Base-by-base conservation (phyloP, 2,888 invertebrate genomes). In the Spicauda simplicius region DNA sequence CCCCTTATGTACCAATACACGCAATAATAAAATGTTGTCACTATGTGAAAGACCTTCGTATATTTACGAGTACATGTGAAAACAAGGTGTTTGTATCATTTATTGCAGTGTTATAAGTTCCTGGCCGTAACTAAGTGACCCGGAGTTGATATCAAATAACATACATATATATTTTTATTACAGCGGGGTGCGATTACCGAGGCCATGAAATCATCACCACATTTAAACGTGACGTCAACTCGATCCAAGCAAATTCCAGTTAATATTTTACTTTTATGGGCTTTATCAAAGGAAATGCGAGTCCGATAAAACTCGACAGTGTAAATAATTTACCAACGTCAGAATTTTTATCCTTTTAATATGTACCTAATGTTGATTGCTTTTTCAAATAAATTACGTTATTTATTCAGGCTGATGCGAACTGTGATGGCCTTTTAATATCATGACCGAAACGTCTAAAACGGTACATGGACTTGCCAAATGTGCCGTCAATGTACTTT, bases 191-290 rank as follows among this genome's bases (percentile, higher is more conserved):
- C 74, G 76, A 77, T 75, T 77, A 80, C 83, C 80, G 84, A 45
- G 80, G 77, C 70, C 74, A 79, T 88, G 87, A 88, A 84, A 81
- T 87, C 86, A 87, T 78, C 80, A 75, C 74, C 74, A 73, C 73
- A 72, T 78, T 73, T 68, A 69, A 68, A 69, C 64, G 70, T 86
- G 86, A 86, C 86, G 85, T 83, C 83, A 88, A 61, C 72, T 12
- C 66, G 57, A 65, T 57, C 64, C 63, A 64, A 64, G 60, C 61
- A 64, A 65, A 53, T 19, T 65, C 52, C 18, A 45, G 45, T 59
- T 53, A 45, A 58, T 65, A 48, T 65, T 65, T 60, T 55, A 66
- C 53, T 54, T 59, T 59, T 54, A 56, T 54, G 41, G 30, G 48
- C 50, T 50, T 66, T 66, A 66, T 66, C 66, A 60, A 18, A 54